phyloP scores from a whole-genome alignment of 1,140 invertebrate genomes.

The Hylyphantes graminicola region DNA sequence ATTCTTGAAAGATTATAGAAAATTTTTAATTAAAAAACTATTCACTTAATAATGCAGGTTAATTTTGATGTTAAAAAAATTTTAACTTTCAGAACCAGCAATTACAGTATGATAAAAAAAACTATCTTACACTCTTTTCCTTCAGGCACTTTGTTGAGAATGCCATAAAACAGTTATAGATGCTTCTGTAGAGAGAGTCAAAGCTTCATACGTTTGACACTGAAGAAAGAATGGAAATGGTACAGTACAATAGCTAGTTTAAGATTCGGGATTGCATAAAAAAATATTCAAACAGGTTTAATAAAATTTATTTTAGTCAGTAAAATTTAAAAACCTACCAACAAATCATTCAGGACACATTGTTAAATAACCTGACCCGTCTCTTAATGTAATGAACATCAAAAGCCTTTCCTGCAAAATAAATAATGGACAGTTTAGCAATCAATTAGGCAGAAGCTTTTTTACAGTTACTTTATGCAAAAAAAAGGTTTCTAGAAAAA shows the following conservation, averaged over 20 bases:
- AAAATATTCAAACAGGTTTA: slow-evolving; percentile 19
- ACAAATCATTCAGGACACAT: slow-evolving; percentile 84
- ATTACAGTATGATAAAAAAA: no score
- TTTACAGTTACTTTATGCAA: background rate
- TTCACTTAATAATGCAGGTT: no score
- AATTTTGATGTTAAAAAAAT: no score
- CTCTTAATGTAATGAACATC: slow-evolving; percentile 93
- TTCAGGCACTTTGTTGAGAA: slow-evolving; percentile 75
- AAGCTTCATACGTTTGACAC: slow-evolving; percentile 94
- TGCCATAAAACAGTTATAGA: slow-evolving; percentile 87
- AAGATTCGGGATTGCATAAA: slow-evolving; percentile 6
- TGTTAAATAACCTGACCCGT: slow-evolving; percentile 97
- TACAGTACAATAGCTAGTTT: background rate
- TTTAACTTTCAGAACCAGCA: no score
- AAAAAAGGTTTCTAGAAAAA: background rate
- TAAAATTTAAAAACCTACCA: slow-evolving; percentile 69
- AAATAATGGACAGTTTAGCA: background rate
- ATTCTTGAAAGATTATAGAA: no score
- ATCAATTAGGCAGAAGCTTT: background rate
- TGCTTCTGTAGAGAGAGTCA: slow-evolving; percentile 91
- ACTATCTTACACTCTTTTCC: slow-evolving; percentile 62
- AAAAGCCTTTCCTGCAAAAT: slow-evolving; percentile 80
- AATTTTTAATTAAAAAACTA: no score
- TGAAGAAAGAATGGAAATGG: slow-evolving; percentile 62
- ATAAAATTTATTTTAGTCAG: background rate